These are phyloP conservation scores for Silurus meridionalis DNA, from an alignment of 2,113 vertebrate species.

Conservation along the genomic window DNA sequence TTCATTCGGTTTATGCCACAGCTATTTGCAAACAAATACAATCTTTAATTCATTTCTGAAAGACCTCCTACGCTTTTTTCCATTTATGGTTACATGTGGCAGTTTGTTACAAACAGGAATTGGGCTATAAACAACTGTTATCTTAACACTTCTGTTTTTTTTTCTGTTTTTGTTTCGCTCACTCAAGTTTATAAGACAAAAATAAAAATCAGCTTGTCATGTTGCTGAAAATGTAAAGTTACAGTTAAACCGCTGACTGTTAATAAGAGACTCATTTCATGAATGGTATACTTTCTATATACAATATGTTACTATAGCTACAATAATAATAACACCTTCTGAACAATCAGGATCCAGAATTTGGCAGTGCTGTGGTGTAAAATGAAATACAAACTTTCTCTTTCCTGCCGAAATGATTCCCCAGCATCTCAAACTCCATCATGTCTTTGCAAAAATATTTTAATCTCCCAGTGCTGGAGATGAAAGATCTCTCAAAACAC, in stretches of 20 bases:
- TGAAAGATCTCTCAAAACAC: background rate
- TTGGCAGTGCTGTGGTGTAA: background rate
- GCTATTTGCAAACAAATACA: background rate
- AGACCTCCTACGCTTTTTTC: background rate
- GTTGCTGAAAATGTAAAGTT: background rate
- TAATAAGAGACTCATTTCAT: background rate
- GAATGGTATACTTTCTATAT: background rate
- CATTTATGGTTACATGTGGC: background rate
- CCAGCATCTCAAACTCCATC: background rate
- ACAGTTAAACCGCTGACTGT: background rate
- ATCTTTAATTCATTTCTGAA: background rate
- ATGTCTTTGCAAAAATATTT: background rate
- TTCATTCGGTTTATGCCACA: background rate
- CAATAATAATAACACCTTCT: too few species aligned
- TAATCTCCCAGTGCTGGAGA: background rate
- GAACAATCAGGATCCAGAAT: too few species aligned
- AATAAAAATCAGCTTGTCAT: background rate
- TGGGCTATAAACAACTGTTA: background rate
- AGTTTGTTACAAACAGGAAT: background rate
- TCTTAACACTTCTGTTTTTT: background rate
- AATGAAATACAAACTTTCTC: background rate
- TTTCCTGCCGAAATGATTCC: background rate
- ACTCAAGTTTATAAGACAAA: background rate
- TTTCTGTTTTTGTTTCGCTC: background rate
- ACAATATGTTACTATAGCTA: background rate